Percentiles rank a stretch among this genome's conserved stretches.
These are phyloP conservation scores for Diabrotica virgifera DNA, from an alignment of 1,140 invertebrate species.

Conservation along the genomic window DNA sequence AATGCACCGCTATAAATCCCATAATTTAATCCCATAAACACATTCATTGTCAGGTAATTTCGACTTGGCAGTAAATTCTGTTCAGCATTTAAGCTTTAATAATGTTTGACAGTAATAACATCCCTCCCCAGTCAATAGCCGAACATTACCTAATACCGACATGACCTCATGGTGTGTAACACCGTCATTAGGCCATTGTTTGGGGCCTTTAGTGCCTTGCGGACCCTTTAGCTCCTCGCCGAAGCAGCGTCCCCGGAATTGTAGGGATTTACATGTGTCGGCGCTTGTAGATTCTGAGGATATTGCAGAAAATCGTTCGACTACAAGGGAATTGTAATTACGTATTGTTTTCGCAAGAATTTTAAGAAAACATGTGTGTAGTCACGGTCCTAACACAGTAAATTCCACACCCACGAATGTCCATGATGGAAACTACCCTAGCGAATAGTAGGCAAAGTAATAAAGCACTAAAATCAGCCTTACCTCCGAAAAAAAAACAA, in stretches of 20 bases:
- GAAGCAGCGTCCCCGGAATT: neutral
- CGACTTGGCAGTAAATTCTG: conserved; percentile 22
- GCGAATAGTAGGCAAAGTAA: no score
- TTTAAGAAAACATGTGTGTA: no score
- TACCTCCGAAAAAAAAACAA: no score
- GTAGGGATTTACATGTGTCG: neutral
- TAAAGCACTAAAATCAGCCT: no score
- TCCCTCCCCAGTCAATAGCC: conserved; percentile 26
- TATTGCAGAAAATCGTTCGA: no score
- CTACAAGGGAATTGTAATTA: neutral
- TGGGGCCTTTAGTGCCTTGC: conserved; percentile 11
- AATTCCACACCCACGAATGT: no score
- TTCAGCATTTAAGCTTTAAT: conserved; percentile 29
- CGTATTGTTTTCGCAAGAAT: no score
- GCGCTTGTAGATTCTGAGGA: neutral
- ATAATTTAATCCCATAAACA: conserved; percentile 29
- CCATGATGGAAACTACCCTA: no score
- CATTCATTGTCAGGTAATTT: conserved; percentile 32
- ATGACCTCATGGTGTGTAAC: conserved; percentile 34
- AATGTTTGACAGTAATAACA: conserved; percentile 31
- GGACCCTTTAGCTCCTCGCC: neutral
- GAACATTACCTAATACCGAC: conserved; percentile 34
- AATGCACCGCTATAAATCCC: neutral
- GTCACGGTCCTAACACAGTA: no score
- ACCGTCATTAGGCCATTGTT: conserved; percentile 34